Base-by-base conservation (phyloP, 2,888 invertebrate species). In the Phortica okadai region DNA sequence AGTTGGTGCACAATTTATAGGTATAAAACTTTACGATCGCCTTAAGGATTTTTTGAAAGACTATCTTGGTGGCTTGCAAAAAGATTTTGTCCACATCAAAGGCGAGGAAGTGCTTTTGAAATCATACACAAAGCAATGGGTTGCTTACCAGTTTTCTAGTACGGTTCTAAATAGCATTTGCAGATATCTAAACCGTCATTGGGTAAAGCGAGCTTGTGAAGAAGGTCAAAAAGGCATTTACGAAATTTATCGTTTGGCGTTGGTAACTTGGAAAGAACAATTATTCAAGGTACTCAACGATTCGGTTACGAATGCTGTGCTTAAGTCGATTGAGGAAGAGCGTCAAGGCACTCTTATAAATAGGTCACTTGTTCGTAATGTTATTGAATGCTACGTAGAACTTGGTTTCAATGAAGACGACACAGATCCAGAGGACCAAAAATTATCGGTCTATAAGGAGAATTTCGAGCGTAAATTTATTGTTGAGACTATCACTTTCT, bases 181-280 rank as follows among this genome's bases (percentile, higher is more conserved):
- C 92, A 95, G 97, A 0, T 99, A 99, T 92, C 93, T 99, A 66
- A 99, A 99, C 93, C 94, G 99, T 85, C 99, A 99, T 91, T 99
- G 99, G 99, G 99, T 99, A 5, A 96, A 97, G 84, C 93, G 99
- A 80, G 99, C 99, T 92, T 98, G 98, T 90, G 99, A 99, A 90
- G 99, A 99, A 92, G 99, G 99, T 0, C 94, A 97, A 75, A 98
- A 98, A 93, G 97, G 97, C 82, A 98, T 99, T 83, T 99, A 98
- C 92, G 98, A 99, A 93, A 98, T 99, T 84, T 99, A 99, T 93
- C 98, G 99, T 92, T 93, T 99, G 80, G 98, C 99, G 6, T 92
- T 99, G 78, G 98, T 99, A 74, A 98, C 98, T 76, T 99, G 99
- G 99, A 94, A 98, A 79, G 98, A 99, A 91, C 95, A 98, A 90